Evolutionary conservation across 2,113 vertebrate genomes (phyloP).

Genomic region (Cavia aperea): DNA sequence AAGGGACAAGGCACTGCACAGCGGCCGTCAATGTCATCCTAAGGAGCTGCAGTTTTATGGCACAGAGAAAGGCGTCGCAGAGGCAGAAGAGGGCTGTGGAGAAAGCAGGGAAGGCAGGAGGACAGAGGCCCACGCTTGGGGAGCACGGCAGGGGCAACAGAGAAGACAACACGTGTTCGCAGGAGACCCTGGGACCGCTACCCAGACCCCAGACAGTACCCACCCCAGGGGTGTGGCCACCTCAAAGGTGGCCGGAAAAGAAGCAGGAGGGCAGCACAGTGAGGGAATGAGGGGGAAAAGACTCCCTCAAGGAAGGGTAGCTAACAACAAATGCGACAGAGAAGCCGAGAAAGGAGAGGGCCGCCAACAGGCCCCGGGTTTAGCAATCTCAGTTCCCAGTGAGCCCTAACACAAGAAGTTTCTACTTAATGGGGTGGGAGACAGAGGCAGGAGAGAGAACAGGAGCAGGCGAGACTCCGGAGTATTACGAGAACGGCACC

Average conservation of each 20-base stretch:
- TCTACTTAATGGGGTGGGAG: not conserved
- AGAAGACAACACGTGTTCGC: not conserved
- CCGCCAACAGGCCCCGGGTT: not conserved
- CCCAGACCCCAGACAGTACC: not conserved
- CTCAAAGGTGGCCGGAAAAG: not conserved
- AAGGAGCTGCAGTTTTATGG: not conserved
- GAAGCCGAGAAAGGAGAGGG: not conserved
- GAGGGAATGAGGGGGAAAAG: not conserved
- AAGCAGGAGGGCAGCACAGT: not conserved
- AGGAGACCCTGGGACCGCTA: not conserved
- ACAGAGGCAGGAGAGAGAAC: not conserved
- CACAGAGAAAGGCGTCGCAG: not conserved
- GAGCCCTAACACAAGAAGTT: not conserved
- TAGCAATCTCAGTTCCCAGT: not conserved
- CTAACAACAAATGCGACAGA: not conserved
- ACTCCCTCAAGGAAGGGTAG: not conserved
- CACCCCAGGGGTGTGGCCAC: too few relatives aligned
- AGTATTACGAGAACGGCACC: not conserved
- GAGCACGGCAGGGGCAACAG: not conserved
- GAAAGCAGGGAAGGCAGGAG: not conserved
- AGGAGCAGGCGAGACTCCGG: not conserved
- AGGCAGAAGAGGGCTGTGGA: not conserved
- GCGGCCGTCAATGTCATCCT: not conserved
- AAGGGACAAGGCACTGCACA: not conserved
- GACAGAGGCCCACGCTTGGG: not conserved